Base-by-base conservation (phyloP, 2,888 invertebrate species). In the Cantharis rufa region DNA sequence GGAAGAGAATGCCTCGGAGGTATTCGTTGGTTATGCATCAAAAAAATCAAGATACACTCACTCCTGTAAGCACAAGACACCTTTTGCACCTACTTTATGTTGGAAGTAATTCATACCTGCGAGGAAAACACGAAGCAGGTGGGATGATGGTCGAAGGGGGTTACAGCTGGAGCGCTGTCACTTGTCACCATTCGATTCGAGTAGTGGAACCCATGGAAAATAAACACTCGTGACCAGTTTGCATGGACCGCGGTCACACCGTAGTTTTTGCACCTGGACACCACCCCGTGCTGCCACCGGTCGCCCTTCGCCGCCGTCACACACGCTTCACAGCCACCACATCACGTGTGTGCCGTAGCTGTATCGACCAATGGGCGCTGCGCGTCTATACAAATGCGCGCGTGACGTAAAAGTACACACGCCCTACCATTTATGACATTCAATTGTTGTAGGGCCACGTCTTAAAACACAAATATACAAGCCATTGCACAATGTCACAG, bases 311-410 rank as follows among this genome's bases (percentile, higher is more conserved):
- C 87, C 88, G 87, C 88, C 79, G 80, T 80, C 86, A 86, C 86
- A 85, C 85, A 86, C 86, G 87, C 87, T 80, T 81, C 79, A 79
- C 72, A 79, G 79, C 79, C 79, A 77, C 80, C 78, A 76, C 81
- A 82, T 83, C 83, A 83, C 83, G 83, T 83, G 83, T 82, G 82
- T 80, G 74, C 78, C 74, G 78, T 75, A 76, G 87, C 87, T 87
- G 82, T 88, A 89, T 89, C 88, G 88, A 89, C 89, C 89, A 89
- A 89, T 89, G 85, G 88, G 82, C 85, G 85, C 81, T 82, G 86
- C 86, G 80, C 81, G 75, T 81, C 79, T 77, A 77, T 75, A 78
- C 76, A 77, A 81, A 78, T 81, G 80, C 82, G 88, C 88, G 88
- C 88, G 88, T 88, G 88, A 89, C 88, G 88, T 88, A 88, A 88